Evolutionary conservation across 2,888 invertebrate species (phyloP), one percentile per base, ranked within the genome.

Genomic region (Serrognathus titanus): DNA sequence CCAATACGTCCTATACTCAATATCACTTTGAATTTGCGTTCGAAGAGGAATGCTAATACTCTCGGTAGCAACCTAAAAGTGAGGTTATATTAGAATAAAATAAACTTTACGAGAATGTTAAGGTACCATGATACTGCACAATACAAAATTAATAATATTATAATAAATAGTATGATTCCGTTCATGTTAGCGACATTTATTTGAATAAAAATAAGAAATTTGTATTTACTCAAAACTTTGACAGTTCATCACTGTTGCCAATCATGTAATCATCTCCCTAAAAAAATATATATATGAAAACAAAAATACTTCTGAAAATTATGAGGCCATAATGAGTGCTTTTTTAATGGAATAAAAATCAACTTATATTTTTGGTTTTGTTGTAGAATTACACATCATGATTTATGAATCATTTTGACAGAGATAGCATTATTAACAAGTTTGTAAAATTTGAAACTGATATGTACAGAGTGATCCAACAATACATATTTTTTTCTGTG

Each of bases 1-100:
- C 87, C 87, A 64, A 93, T 91, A 63, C 89, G 83, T 10, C 92
- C 92, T 60, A 93, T 90, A 64, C 87, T 86, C 45, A 92, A 81
- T 72, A 89, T 85, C 63, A 92, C 85, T 75, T 87, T 87, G 75
- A 87, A 92, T 74, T 89, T 89, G 67, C 87, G 84, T 75, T 89
- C 87, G 65, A 92, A 86, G 63, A 89, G 79, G 90, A 90, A 92
- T 71, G 92, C 87, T 65, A 92, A 78, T 48, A 88, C 75, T 69
- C 84, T 85, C 61, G 93, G 93, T 61, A 92, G 74, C 59, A 92
- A 78, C 89, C 93, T 93, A 72, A 43, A 74, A 75, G 49, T 60
- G 57, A 49, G 52, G 12, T 43, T 43, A 20, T n/a, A 16, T 43
- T 53, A 41, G 16, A 11, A 49, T 6, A 13, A 16, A 50, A 48